phyloP scores from a whole-genome alignment of 2,888 invertebrate genomes.

The Ectropis crepuscularia region DNA sequence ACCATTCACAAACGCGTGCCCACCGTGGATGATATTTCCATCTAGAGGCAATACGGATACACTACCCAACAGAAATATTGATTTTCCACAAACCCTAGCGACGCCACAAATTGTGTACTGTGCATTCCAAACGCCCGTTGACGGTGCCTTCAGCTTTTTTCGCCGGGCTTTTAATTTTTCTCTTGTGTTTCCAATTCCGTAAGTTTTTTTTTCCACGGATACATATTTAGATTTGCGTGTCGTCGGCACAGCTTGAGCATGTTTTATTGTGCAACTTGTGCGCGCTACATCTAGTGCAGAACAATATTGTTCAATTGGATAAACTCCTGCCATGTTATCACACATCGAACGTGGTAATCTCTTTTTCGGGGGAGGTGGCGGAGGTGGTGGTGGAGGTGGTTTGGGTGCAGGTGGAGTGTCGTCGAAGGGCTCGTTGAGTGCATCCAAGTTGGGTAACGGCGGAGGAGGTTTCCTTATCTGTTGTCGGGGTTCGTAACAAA shows the following conservation, averaged over 20 bases:
- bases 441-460: conserved; percentile 69
- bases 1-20: conserved; percentile 53
- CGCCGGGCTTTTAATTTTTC: conserved; percentile 41
- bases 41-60: conserved; percentile 59
- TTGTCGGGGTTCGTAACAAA: conserved; percentile 55
- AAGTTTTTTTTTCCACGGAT: conserved; percentile 62
- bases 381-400: conserved; percentile 62
- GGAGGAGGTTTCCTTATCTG: conserved; percentile 52
- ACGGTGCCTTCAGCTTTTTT: conserved; percentile 59
- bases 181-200: conserved; percentile 53
- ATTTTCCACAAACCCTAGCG: conserved; percentile 56
- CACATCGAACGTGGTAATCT: conserved; percentile 61
- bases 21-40: conserved; percentile 74
- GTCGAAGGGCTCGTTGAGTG: conserved; percentile 66
- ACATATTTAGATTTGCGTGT: conserved; percentile 51
- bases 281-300: conserved; percentile 47
- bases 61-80: conserved; percentile 60
- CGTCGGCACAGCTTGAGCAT: conserved; percentile 35
- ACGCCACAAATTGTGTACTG: conserved; percentile 71
- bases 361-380: conserved; percentile 71
- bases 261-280: conserved; percentile 44
- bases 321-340: conserved; percentile 65
- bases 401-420: conserved; percentile 60
- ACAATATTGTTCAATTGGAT: conserved; percentile 51
- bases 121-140: conserved; percentile 60